A percentile compares a stretch with the other conserved stretches of the same genome.
Evolutionary conservation across 2,113 vertebrate genomes (phyloP).

Genomic region (Vimba vimba): DNA sequence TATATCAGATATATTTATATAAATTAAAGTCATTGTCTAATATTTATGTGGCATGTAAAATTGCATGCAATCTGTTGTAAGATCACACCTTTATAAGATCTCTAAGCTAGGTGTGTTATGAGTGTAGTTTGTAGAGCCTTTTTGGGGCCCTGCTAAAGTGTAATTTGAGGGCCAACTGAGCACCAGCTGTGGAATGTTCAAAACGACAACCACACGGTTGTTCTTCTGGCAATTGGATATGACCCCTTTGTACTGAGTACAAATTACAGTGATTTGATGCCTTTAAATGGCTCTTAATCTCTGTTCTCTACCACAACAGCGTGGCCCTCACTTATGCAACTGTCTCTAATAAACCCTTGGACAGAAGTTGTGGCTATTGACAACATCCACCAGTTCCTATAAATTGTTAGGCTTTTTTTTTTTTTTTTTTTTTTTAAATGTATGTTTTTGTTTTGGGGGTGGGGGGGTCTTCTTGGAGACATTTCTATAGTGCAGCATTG

Average conservation of each 20-base stretch:
- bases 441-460: no score
- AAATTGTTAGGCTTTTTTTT: no score
- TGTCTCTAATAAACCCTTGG: conserved; percentile 21
- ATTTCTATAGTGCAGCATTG: neutral
- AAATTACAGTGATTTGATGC: conserved; percentile 48
- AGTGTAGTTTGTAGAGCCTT: neutral
- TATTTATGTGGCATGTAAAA: neutral
- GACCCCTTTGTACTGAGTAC: conserved; percentile 7
- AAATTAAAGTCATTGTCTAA: neutral
- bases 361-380: neutral
- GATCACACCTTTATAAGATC: conserved; percentile 12
- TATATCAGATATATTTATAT: no score
- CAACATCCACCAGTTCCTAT: neutral
- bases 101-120: conserved; percentile 16
- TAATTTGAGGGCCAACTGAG: conserved; percentile 25
- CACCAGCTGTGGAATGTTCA: conserved; percentile 37
- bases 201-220: conserved; percentile 38
- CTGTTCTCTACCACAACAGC: neutral
- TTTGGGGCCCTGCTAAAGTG: neutral
- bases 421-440: no score
- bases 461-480: neutral
- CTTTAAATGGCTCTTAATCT: neutral
- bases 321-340: neutral
- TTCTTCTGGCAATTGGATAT: neutral
- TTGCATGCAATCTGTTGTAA: neutral